Evolutionary conservation across 1,140 invertebrate genomes (phyloP).

Genomic region (Saccostrea cuccullata): DNA sequence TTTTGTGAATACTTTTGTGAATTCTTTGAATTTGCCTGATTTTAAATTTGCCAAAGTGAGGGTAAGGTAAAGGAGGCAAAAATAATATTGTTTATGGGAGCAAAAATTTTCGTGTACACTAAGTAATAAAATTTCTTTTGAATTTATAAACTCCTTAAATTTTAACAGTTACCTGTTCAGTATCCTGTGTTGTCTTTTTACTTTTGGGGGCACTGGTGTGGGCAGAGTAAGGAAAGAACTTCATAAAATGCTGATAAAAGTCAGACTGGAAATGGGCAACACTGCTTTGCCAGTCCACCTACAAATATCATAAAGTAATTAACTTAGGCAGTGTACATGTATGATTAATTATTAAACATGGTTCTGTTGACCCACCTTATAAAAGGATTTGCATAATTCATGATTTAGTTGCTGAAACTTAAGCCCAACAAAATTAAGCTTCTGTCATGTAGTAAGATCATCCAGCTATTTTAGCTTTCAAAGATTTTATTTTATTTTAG

Average conservation of each 20-base stretch:
- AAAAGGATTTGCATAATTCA: no score
- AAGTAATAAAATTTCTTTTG: not conserved
- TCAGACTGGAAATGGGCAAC: not conserved
- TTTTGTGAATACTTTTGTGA: no score
- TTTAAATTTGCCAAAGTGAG: not conserved
- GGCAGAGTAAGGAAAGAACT: constrained; percentile 11
- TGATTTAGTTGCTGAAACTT: no score
- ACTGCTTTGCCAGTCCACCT: not conserved
- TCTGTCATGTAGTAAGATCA: no score
- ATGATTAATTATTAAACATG: no score
- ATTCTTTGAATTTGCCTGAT: not conserved
- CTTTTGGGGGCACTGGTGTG: not conserved
- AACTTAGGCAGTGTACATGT: no score
- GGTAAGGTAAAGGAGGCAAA: not conserved
- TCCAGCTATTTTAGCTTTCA: no score
- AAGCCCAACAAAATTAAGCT: no score
- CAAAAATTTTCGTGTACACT: no score
- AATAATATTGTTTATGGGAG: no score
- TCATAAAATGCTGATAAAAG: constrained; percentile 2
- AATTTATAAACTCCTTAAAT: not conserved
- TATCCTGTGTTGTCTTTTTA: not conserved
- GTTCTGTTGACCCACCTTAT: no score
- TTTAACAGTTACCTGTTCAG: not conserved
- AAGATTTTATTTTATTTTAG: no score
- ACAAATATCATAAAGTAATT: not conserved